Evolutionary conservation across 2,888 invertebrate genomes (phyloP).

Genomic region (Drosophila percnosoma): DNA sequence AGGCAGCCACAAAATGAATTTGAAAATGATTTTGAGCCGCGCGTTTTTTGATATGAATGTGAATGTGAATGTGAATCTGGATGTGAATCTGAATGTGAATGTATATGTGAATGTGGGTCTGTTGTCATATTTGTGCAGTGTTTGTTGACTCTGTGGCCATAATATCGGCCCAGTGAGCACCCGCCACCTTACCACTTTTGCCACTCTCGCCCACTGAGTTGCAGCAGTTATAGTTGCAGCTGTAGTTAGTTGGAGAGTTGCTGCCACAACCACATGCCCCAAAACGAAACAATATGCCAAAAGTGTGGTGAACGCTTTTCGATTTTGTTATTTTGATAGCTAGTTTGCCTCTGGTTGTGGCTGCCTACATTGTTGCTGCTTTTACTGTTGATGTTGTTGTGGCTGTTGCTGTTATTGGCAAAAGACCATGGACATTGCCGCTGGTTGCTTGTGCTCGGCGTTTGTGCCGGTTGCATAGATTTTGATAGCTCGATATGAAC

Average conservation of each 20-base stretch:
- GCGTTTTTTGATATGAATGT: conserved; percentile 38
- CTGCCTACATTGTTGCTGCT: conserved; percentile 41
- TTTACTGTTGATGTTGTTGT: conserved; percentile 7
- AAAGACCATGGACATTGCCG: conserved; percentile 2
- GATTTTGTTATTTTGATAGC: conserved; percentile 73
- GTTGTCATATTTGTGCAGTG: conserved; percentile 23
- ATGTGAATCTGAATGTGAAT: conserved; percentile 1
- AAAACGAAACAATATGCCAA: conserved; percentile 57
- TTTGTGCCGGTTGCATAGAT: conserved; percentile 44
- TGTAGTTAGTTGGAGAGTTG: conserved; percentile 40
- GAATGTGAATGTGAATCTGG: not conserved
- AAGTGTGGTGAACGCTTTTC: conserved; percentile 61
- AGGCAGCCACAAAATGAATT: conserved; percentile 51
- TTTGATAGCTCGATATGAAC: conserved; percentile 56
- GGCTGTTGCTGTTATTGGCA: conserved; percentile 4
- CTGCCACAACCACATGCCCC: conserved; percentile 50
- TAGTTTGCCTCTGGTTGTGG: conserved; percentile 41
- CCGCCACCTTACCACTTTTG: not conserved
- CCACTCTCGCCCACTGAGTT: not conserved
- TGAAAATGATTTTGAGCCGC: conserved; percentile 61
- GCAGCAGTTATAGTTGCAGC: conserved; percentile 15
- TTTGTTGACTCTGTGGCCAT: conserved; percentile 64
- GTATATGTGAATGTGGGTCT: conserved; percentile 1
- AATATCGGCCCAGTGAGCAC: conserved; percentile 42
- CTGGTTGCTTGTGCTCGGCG: conserved; percentile 27